Base-by-base conservation (phyloP, 2,797 vertebrate species). In the Tarsius wallacei region DNA sequence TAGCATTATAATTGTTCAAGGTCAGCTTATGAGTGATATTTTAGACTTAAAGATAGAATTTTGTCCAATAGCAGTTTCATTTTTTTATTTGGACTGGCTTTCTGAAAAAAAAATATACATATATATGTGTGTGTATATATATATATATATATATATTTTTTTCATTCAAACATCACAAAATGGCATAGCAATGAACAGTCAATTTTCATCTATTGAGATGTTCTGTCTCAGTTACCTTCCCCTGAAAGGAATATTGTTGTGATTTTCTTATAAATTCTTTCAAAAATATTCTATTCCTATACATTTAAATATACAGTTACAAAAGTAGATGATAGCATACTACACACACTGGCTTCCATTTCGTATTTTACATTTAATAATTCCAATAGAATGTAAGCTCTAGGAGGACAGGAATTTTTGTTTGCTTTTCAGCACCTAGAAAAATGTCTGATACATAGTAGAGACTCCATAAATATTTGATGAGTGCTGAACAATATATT, bases 261-360 rank as follows among this genome's bases (percentile, higher is more conserved):
- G 13, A 55, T 70, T 87, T 91, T 84, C 47, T 93, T 88, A 7
- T 74, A 95, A 68, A 94, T 77, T 24, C 14, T 81, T 91, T 74
- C 7, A 95, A 53, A 91, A 47, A 68, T 70, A 87, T 73, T 89
- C n/a, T 82, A 63, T 86, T 93, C 11, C 12, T 61, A 55, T 68
- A 15, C 6, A 63, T 84, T 77, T 53, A 63, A 93, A 80, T 63
- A 24, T 24, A 42, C 16, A 86, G 33, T 49, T 87, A 70, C 81
- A 88, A 70, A 49, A 81, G 42, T 11, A 93, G 76, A 87, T 77
- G 31, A 73, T 42, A 11, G 9, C 59, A 49, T 94, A 33, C 51
- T 24, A 31, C 21, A 83, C 21, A 87, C 21, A 68, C 2, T 73
- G 5, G 5, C 66, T 33, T 77, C 4, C 2, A 87, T 8, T n/a